Evolutionary conservation across 2,888 invertebrate species (phyloP), one percentile per base, ranked within the genome.

Genomic region (Blera fallax): DNA sequence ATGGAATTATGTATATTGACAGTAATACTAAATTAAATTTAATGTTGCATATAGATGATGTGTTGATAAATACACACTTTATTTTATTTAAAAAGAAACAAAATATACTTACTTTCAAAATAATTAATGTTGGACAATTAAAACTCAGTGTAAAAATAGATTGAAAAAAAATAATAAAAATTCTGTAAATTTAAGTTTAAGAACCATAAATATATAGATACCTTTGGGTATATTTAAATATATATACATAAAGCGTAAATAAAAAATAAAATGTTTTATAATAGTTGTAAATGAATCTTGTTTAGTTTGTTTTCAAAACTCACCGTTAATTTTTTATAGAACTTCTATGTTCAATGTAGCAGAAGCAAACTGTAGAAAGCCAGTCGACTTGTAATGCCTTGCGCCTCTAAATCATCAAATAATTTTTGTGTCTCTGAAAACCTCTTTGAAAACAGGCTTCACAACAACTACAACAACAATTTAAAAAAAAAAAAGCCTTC

Each of bases 181-280:
- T 50, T 73, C 72, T 74, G 16, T 76, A 76, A 58, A 56, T 67
- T 27, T 65, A 67, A 76, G 45, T 58, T 64, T 65, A 58, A 37
- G 43, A 76, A 67, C 45, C 45, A 76, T 70, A 37, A 48, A 45
- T 67, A 37, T 56, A 56, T 34, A 52, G 18, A 32, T 65, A 65
- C 27, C 34, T 65, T 65, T 56, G 52, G 32, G 65, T 56, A 54
- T 54, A 56, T 65, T n/a, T n/a, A n/a, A n/a, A 29, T 45, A 56
- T 43, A 56, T 64, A 54, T 64, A 74, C 64, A 74, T 43, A 52
- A 27, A 74, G 43, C 27, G 32, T 64, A 64, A 64, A 54, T 64
- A 64, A 65, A n/a, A 70, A 48, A 54, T 40, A 65, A 76, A 76
- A 67, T 58, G 65, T 76, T 76, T 76, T 76, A 76, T 76, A 76